Conservation (phyloP, 2,888 invertebrate genomes). For the Lycaena phlaeas region DNA sequence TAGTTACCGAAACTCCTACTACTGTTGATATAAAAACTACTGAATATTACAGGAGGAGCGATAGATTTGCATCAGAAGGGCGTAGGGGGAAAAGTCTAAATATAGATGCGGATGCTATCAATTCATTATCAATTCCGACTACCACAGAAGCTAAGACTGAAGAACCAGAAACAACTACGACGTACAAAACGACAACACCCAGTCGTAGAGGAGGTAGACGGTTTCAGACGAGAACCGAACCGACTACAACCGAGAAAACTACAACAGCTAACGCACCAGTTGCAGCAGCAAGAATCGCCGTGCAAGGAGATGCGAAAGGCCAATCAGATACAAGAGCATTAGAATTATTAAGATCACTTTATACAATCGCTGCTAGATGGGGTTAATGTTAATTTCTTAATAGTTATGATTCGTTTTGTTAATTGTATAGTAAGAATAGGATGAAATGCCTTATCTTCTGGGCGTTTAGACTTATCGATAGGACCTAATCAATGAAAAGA, state of each 20-base stretch:
- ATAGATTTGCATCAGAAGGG: conserved; percentile 22
- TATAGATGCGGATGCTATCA: conserved; percentile 49
- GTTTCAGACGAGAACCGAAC: conserved; percentile 24
- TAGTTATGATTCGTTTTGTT: conserved; percentile 40
- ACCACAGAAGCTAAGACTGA: conserved; percentile 38
- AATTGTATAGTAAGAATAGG: too few species aligned
- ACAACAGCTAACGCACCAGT: conserved; percentile 36
- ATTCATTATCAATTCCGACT: conserved; percentile 49
- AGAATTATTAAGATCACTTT: conserved; percentile 86
- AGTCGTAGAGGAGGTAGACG: conserved; percentile 52
- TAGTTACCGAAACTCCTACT: conserved; percentile 30
- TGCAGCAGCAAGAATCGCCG: conserved; percentile 53
- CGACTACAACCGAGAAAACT: conserved; percentile 33
- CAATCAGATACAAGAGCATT: conserved; percentile 84
- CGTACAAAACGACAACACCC: conserved; percentile 35
- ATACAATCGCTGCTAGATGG: conserved; percentile 88
- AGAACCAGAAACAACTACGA: conserved; percentile 38
- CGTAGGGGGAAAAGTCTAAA: conserved; percentile 46
- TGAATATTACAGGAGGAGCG: conserved; percentile 34
- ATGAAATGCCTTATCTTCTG: too few species aligned
- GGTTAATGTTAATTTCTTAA: conserved; percentile 55
- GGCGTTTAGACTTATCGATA: too few species aligned
- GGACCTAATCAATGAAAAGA: too few species aligned
- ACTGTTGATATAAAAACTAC: conserved; percentile 33
- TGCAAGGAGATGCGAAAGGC: conserved; percentile 43